phyloP scores from a whole-genome alignment of 2,888 invertebrate species.

The Trilocha varians region DNA sequence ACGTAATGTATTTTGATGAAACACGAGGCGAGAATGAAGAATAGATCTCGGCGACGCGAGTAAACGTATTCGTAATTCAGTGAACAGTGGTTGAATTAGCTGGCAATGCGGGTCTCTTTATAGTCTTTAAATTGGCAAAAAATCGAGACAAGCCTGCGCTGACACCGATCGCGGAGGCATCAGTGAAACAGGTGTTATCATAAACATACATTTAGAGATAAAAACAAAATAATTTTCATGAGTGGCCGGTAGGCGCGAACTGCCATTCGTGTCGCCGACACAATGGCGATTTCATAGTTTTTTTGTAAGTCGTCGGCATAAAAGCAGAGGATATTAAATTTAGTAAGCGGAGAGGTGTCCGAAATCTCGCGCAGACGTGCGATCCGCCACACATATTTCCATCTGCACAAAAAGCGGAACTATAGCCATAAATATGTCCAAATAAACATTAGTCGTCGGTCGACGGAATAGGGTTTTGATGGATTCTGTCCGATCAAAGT shows the following conservation, averaged over 20 bases:
- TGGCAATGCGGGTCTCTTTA: conserved; percentile 69
- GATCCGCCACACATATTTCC: conserved; percentile 75
- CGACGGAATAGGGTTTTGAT: conserved; percentile 46
- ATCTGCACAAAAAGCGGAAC: conserved; percentile 72
- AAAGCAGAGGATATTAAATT: conserved; percentile 71
- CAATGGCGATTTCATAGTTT: conserved; percentile 69
- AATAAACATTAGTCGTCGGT: conserved; percentile 69
- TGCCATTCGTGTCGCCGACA: conserved; percentile 69
- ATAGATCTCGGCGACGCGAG: conserved; percentile 11
- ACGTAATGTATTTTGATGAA: not conserved
- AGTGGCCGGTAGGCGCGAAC: conserved; percentile 71
- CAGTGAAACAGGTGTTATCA: conserved; percentile 73
- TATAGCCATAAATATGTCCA: conserved; percentile 75
- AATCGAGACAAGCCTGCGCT: conserved; percentile 63
- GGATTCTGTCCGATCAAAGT: conserved; percentile 34
- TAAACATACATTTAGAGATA: conserved; percentile 73
- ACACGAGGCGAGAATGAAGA: conserved; percentile 6
- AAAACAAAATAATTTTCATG: conserved; percentile 74
- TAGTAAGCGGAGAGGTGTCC: conserved; percentile 74
- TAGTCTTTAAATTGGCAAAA: conserved; percentile 72
- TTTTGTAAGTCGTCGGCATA: conserved; percentile 58
- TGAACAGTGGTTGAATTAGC: conserved; percentile 71
- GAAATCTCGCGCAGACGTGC: conserved; percentile 74
- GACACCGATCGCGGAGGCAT: conserved; percentile 72
- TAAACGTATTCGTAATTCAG: conserved; percentile 56